A percentile compares a stretch with the other conserved stretches of the same genome.
These are phyloP conservation scores for Campoletis raptor DNA, from an alignment of 2,888 invertebrate genomes.

Conservation along the genomic window DNA sequence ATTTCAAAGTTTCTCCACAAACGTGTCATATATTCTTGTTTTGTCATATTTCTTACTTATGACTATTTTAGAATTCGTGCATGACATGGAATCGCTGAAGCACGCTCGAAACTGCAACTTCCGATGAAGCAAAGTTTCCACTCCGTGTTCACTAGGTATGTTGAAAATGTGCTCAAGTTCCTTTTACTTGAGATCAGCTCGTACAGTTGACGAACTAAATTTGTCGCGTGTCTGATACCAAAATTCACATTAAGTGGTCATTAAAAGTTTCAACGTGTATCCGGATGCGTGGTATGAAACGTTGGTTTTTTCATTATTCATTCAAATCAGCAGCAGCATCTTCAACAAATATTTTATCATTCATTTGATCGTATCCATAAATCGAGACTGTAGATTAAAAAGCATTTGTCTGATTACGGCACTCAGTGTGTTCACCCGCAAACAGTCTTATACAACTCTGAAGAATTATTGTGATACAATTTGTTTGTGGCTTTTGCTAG, in stretches of 20 bases:
- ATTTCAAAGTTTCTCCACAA: neutral
- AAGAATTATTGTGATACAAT: slow-evolving; percentile 45
- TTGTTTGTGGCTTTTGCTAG: slow-evolving; percentile 55
- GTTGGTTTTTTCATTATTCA: neutral
- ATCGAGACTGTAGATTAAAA: slow-evolving; percentile 15
- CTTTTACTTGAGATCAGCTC: neutral
- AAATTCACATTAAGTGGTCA: slow-evolving; percentile 11
- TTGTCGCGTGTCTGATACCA: neutral
- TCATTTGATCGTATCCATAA: neutral
- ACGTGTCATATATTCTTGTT: neutral
- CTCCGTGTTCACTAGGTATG: neutral
- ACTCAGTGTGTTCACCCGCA: neutral
- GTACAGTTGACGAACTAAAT: slow-evolving; percentile 7
- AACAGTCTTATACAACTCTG: slow-evolving; percentile 5
- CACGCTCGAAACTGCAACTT: neutral
- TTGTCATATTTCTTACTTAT: neutral
- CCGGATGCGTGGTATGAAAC: neutral
- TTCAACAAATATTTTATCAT: neutral
- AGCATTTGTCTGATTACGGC: slow-evolving; percentile 24
- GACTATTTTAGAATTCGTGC: slow-evolving; percentile 3
- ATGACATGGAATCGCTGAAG: neutral
- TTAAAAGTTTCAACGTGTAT: slow-evolving; percentile 22
- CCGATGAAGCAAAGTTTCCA: neutral
- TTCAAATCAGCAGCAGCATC: neutral
- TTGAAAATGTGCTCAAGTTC: neutral